Evolutionary conservation across 2,113 vertebrate species (phyloP).

Genomic region (Pedionomus torquatus): DNA sequence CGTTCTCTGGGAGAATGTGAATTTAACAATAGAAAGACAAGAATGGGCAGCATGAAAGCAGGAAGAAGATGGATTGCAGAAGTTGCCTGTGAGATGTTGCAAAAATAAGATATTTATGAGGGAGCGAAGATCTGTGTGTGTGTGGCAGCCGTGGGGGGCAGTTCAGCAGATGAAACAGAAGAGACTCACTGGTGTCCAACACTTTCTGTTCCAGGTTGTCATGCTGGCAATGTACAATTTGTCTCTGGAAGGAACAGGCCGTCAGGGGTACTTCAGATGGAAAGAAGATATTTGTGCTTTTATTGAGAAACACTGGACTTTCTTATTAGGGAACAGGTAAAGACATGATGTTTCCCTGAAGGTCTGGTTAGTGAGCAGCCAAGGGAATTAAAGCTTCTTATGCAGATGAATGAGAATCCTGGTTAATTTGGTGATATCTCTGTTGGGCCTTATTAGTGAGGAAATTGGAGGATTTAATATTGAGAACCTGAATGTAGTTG

Average conservation of each 20-base stretch:
- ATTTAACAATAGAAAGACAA: background rate
- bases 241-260: slow-evolving; percentile 94
- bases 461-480: background rate
- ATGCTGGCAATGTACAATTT: slow-evolving; percentile 99
- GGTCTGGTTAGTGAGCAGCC: background rate
- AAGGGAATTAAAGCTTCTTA: background rate
- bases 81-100: background rate
- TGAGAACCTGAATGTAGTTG: background rate
- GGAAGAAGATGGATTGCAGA: slow-evolving; percentile 2
- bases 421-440: background rate
- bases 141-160: background rate
- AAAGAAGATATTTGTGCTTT: slow-evolving; percentile 99
- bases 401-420: background rate
- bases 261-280: slow-evolving; percentile 98
- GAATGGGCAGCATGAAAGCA: background rate
- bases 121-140: background rate
- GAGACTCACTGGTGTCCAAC: background rate
- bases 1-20: background rate
- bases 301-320: slow-evolving; percentile 97
- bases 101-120: slow-evolving; percentile 6
- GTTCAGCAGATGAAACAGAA: background rate
- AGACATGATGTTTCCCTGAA: background rate
- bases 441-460: background rate
- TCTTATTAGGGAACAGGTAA: slow-evolving; percentile 92
- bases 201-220: slow-evolving; percentile 85